phyloP scores from a whole-genome alignment of 1,140 invertebrate genomes.

The Chrysoperla carnea region DNA sequence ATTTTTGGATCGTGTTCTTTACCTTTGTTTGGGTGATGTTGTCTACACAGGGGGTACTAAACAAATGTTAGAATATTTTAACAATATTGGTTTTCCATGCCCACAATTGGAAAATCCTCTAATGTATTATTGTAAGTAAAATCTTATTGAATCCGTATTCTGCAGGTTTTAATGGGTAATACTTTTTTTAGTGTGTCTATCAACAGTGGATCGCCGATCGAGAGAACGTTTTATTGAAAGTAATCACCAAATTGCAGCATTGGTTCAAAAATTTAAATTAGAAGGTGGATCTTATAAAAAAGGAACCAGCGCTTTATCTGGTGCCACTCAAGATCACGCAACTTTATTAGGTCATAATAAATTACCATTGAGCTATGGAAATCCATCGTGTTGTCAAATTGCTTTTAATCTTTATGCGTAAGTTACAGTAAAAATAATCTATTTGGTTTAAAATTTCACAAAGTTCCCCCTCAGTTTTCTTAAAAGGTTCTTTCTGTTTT shows the following conservation, averaged over 20 bases:
- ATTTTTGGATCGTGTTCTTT: constrained; percentile 68
- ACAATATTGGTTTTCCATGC: constrained; percentile 80
- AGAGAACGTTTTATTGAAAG: constrained; percentile 81
- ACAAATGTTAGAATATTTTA: constrained; percentile 80
- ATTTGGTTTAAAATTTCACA: too few relatives aligned
- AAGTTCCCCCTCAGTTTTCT: too few relatives aligned
- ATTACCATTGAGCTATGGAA: constrained; percentile 51
- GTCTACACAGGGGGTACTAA: constrained; percentile 81
- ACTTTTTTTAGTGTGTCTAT: constrained; percentile 55
- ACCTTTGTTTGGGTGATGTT: constrained; percentile 74
- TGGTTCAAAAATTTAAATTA: constrained; percentile 80
- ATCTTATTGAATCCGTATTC: background rate
- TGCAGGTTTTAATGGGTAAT: too few relatives aligned
- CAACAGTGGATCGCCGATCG: constrained; percentile 76
- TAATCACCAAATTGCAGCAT: constrained; percentile 75
- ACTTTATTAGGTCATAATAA: constrained; percentile 29
- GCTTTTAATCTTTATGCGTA: constrained; percentile 61
- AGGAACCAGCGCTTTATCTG: constrained; percentile 28
- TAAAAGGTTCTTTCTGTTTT: too few relatives aligned
- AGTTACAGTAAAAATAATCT: constrained; percentile 18
- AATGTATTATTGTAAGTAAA: constrained; percentile 77
- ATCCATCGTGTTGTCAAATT: constrained; percentile 49
- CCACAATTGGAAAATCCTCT: constrained; percentile 82
- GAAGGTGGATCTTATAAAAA: constrained; percentile 54
- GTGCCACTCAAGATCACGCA: constrained; percentile 14